A percentile compares a stretch with the other conserved stretches of the same genome.
phyloP scores from a whole-genome alignment of 2,797 vertebrate species.

The Anabacerthia variegaticeps region DNA sequence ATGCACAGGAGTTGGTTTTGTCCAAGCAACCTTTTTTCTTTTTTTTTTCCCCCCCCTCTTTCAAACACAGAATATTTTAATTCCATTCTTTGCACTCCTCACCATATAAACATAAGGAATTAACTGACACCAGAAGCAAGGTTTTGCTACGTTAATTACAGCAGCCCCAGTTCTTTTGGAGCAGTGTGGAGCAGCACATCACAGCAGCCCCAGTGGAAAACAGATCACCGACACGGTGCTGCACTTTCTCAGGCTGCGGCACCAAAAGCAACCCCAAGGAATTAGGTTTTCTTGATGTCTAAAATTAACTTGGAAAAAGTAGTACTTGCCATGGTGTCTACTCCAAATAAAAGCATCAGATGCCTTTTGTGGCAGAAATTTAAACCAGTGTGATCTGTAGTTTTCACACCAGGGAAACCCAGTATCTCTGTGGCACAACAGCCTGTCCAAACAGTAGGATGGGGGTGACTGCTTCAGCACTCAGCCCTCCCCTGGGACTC shows the following conservation, averaged over 20 bases:
- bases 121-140: constrained; percentile 70
- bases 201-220: constrained; percentile 64
- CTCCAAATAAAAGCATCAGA: background rate
- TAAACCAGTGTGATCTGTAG: background rate
- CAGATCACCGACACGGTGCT: background rate
- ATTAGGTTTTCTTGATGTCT: background rate
- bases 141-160: constrained; percentile 74
- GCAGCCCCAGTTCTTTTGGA: constrained; percentile 68
- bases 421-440: accelerated
- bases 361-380: background rate
- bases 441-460: background rate
- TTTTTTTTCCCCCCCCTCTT: background rate
- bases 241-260: background rate
- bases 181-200: constrained; percentile 13
- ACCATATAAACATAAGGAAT: constrained; percentile 52
- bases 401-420: background rate
- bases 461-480: background rate
- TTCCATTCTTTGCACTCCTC: constrained; percentile 42
- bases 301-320: constrained; percentile 32
- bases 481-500: background rate
- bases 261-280: constrained; percentile 1
- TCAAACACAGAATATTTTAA: constrained; percentile 42
- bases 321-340: background rate
- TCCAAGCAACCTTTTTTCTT: background rate
- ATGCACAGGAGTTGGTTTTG: constrained; percentile 36